These are phyloP conservation scores for Labia minor DNA, from an alignment of 2,888 invertebrate genomes.

Conservation along the genomic window DNA sequence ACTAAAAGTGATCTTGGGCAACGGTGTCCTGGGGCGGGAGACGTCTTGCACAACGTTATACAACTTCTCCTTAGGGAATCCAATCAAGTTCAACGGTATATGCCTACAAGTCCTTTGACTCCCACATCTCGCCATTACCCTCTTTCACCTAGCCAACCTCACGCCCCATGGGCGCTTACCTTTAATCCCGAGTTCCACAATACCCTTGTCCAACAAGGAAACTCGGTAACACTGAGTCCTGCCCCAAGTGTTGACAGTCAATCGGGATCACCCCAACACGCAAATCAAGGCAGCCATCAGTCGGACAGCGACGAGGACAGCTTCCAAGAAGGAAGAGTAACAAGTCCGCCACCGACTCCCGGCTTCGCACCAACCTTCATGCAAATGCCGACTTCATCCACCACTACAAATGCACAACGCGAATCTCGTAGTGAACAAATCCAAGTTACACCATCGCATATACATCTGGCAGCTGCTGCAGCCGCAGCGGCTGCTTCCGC, in stretches of 20 bases:
- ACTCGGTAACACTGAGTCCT: constrained; percentile 82
- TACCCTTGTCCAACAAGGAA: constrained; percentile 59
- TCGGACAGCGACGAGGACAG: constrained; percentile 75
- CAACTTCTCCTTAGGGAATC: constrained; percentile 76
- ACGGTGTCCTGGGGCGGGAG: constrained; percentile 85
- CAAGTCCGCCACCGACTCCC: constrained; percentile 30
- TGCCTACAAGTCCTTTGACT: constrained; percentile 70
- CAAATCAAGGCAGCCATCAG: constrained; percentile 53
- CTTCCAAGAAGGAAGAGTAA: constrained; percentile 33
- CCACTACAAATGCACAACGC: constrained; percentile 31
- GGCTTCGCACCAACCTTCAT: constrained; percentile 31
- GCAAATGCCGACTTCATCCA: constrained; percentile 38
- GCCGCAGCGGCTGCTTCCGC: constrained; percentile 49
- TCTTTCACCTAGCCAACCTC: constrained; percentile 64
- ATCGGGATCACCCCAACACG: constrained; percentile 40
- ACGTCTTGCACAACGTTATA: constrained; percentile 85
- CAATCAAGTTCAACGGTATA: constrained; percentile 62
- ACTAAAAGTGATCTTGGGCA: constrained; percentile 84
- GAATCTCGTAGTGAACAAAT: too few species aligned
- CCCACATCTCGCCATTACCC: constrained; percentile 56
- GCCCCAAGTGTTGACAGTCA: constrained; percentile 82
- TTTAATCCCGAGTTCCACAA: constrained; percentile 37
- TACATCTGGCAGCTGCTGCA: constrained; percentile 30
- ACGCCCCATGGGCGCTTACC: constrained; percentile 53
- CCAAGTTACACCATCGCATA: constrained; percentile 33